Percentiles rank a stretch among this genome's conserved stretches.
Conservation (phyloP, 2,888 invertebrate species). For the Tetramorium bicarinatum region DNA sequence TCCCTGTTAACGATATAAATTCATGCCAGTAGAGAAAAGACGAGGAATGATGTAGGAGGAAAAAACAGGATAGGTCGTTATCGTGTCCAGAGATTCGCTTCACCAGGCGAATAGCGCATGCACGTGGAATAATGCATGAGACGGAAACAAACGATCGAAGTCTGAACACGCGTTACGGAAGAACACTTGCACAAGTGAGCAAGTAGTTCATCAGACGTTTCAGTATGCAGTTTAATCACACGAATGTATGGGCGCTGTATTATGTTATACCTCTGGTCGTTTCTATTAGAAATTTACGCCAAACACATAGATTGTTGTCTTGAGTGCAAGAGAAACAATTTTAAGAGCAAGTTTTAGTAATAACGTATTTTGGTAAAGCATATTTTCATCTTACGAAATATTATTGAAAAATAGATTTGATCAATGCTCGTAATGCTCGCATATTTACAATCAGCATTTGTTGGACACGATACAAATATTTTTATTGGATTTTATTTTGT, state of each 20-base stretch:
- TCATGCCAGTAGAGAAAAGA: not conserved
- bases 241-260: not conserved
- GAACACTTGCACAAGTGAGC: conserved; percentile 37
- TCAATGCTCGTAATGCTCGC: not conserved
- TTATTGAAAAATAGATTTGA: not conserved
- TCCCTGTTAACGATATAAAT: conserved; percentile 20
- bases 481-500: conserved; percentile 25
- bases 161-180: conserved; percentile 55
- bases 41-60: not conserved
- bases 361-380: not conserved
- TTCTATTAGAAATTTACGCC: not conserved
- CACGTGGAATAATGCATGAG: conserved; percentile 74
- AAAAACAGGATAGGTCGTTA: conserved; percentile 57
- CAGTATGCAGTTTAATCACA: conserved; percentile 21
- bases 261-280: not conserved
- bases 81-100: conserved; percentile 57
- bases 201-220: conserved; percentile 52
- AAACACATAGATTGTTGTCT: not conserved
- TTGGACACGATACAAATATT: not conserved
- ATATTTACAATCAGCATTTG: not conserved
- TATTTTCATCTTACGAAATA: not conserved
- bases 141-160: conserved; percentile 60
- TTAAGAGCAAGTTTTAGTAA: not conserved
- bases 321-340: not conserved
- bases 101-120: conserved; percentile 64